Percentiles rank a stretch among this genome's conserved stretches.
Conservation (phyloP, 2,888 invertebrate species). For the Hoplodrina blanda region DNA sequence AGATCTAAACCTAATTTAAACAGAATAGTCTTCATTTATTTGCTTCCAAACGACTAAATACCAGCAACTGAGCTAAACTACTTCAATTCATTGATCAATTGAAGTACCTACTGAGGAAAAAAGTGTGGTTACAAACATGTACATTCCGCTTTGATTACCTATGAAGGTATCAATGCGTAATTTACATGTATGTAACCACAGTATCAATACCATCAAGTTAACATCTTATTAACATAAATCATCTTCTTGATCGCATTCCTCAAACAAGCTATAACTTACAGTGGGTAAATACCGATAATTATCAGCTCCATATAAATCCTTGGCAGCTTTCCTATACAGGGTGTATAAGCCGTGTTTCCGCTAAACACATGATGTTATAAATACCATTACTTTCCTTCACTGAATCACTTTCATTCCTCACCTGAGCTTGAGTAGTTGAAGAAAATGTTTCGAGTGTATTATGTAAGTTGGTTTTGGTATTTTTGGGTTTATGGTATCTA, state of each 20-base stretch:
- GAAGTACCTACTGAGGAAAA: too few relatives aligned
- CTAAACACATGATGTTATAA: slow-evolving; percentile 72
- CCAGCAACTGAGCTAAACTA: too few relatives aligned
- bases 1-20: too few relatives aligned
- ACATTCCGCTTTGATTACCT: too few relatives aligned
- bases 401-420: slow-evolving; percentile 77
- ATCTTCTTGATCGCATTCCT: slow-evolving; percentile 20
- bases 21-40: too few relatives aligned
- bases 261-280: not conserved
- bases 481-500: slow-evolving; percentile 12
- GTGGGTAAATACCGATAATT: slow-evolving; percentile 21
- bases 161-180: not conserved
- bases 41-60: too few relatives aligned
- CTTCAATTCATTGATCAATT: too few relatives aligned
- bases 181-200: not conserved
- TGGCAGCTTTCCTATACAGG: slow-evolving; percentile 74
- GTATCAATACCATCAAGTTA: not conserved
- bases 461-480: slow-evolving; percentile 73
- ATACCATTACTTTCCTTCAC: slow-evolving; percentile 73
- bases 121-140: too few relatives aligned
- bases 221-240: not conserved
- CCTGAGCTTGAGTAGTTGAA: slow-evolving; percentile 62
- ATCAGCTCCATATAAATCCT: slow-evolving; percentile 69
- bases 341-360: slow-evolving; percentile 75
- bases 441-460: slow-evolving; percentile 74